A percentile compares a stretch with the other conserved stretches of the same genome.
Conservation (phyloP, 2,888 invertebrate species). For the Abscondita cerata region DNA sequence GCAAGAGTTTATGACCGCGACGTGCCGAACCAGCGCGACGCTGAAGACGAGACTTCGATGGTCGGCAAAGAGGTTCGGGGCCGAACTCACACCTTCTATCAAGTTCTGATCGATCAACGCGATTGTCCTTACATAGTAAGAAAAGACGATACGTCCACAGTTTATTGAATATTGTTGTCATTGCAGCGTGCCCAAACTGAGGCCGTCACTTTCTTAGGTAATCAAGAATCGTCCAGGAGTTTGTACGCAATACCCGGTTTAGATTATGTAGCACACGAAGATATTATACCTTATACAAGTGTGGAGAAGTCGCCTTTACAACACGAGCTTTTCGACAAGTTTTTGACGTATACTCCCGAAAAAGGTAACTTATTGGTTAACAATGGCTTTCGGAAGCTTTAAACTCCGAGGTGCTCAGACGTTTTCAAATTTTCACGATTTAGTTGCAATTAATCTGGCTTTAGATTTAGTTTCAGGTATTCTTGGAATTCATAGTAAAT, state of each 20-base stretch:
- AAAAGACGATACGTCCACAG: constrained; percentile 41
- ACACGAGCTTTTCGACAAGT: constrained; percentile 97
- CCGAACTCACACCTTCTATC: constrained; percentile 93
- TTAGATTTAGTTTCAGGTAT: no score
- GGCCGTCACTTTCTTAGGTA: constrained; percentile 95
- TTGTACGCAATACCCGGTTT: constrained; percentile 96
- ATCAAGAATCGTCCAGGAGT: constrained; percentile 93
- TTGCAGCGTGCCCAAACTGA: constrained; percentile 95
- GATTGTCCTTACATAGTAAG: constrained; percentile 97
- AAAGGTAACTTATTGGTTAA: constrained; percentile 63
- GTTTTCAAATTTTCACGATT: no score
- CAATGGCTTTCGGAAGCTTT: no score
- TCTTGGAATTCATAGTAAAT: no score
- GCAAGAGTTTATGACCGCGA: constrained; percentile 96
- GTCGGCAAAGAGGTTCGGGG: constrained; percentile 89
- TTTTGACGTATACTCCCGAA: constrained; percentile 80
- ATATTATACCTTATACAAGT: constrained; percentile 93
- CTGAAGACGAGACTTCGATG: constrained; percentile 51
- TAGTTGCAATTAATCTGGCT: no score
- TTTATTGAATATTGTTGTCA: background rate
- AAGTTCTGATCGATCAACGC: constrained; percentile 95
- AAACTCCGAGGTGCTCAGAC: no score
- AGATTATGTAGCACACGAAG: constrained; percentile 98
- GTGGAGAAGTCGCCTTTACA: constrained; percentile 88
- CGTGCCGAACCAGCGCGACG: constrained; percentile 63